Conservation (phyloP, 2,888 invertebrate genomes). For the Apodemia hepburni region DNA sequence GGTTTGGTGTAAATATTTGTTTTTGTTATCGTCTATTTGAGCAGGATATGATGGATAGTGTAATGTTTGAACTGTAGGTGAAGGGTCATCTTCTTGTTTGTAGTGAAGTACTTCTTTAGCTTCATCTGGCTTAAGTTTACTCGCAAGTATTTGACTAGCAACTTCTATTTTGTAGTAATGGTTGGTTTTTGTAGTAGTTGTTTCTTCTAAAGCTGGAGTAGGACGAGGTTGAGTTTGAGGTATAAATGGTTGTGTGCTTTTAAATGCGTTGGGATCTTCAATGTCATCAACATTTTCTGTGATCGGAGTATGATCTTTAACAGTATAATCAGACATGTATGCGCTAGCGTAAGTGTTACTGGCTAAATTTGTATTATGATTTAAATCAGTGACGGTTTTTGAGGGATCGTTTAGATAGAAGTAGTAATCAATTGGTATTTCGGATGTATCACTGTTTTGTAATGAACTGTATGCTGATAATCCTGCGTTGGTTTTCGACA, state of each 20-base stretch:
- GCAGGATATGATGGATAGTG: conserved; percentile 38
- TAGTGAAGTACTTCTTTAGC: conserved; percentile 35
- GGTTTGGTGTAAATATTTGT: conserved; percentile 52
- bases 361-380: conserved; percentile 42
- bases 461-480: conserved; percentile 25
- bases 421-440: conserved; percentile 57
- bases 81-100: conserved; percentile 34
- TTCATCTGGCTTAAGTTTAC: conserved; percentile 36
- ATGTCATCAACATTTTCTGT: conserved; percentile 66
- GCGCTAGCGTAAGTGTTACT: conserved; percentile 45
- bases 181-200: conserved; percentile 45
- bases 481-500: conserved; percentile 48
- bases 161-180: conserved; percentile 58
- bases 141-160: conserved; percentile 45
- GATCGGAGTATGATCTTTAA: conserved; percentile 64
- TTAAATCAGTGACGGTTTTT: conserved; percentile 37
- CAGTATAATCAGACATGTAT: conserved; percentile 37
- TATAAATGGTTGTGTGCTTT: conserved; percentile 36
- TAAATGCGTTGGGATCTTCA: conserved; percentile 48
- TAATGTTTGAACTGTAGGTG: conserved; percentile 40
- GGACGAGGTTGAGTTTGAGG: conserved; percentile 37
- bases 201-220: conserved; percentile 39
- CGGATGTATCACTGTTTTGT: conserved; percentile 31
- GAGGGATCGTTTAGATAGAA: conserved; percentile 56
- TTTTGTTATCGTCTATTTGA: conserved; percentile 36